Evolutionary conservation across 2,888 invertebrate genomes (phyloP), one percentile per base, ranked within the genome.

Genomic region (Eupeodes latifasciatus): DNA sequence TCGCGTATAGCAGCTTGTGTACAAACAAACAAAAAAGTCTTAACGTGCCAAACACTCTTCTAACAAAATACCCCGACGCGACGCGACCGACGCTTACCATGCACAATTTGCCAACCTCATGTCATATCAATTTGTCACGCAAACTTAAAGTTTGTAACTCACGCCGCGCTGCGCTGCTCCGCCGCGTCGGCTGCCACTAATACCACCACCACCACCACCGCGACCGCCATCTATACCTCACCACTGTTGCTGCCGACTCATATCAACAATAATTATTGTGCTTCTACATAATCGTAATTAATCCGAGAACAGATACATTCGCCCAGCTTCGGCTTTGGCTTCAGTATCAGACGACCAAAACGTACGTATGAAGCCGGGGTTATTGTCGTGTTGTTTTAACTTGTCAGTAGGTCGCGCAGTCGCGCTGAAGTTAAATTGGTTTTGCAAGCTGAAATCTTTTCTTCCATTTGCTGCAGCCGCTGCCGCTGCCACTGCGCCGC

Each of bases 41-140:
- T 34, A 76, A 79, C 51, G 79, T 76, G 71, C 71, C 86, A 75
- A 87, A 76, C 88, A 85, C 51, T 71, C 40, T 77, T 85, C 85
- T 71, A 59, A 79, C 51, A 66, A 81, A 78, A 74, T 72, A 64
- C 34, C 51, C 59, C 57, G 49, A 27, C 69, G 61, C 61, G 66
- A 27, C 61, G 62, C 81, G 27, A 27, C 59, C 57, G 49, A 27
- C 40, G 40, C 40, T 78, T 82, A 75, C 84, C 74, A 72, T 77
- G 84, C 81, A 81, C 85, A 85, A 85, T 88, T 88, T 88, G 85
- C 85, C 88, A 85, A 81, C 81, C 78, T 81, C 88, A 77, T 85
- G 88, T 88, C 88, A 88, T 88, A 88, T 88, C 88, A 88, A 85
- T 88, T 88, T 88, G 88, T 88, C 88, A 88, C 85, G 88, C 88